Percentiles rank a stretch among this genome's conserved stretches.
Conservation (phyloP, 2,797 vertebrate genomes). For the Pseudochirops corinnae region DNA sequence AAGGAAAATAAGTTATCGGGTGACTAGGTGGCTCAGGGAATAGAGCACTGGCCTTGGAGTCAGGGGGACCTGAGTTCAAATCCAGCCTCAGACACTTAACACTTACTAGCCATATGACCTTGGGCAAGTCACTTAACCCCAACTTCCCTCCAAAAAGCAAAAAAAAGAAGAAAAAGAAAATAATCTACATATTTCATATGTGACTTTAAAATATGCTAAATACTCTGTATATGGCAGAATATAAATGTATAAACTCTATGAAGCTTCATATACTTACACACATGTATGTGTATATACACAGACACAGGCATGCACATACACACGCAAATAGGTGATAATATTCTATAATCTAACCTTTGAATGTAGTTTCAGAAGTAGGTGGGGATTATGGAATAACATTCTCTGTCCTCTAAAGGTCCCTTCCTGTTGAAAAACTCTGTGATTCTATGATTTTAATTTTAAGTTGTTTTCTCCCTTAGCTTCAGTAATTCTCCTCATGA, state of each 20-base stretch:
- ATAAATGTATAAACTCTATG: not conserved
- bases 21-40: too few relatives aligned
- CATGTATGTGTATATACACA: not conserved
- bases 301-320: not conserved
- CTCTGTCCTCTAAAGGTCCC: not conserved
- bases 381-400: not conserved
- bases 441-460: conserved; percentile 49
- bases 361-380: not conserved
- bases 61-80: too few relatives aligned
- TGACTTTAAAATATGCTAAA: not conserved
- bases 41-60: too few relatives aligned
- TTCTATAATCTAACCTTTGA: not conserved
- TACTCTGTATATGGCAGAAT: not conserved
- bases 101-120: too few relatives aligned
- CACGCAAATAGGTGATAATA: not conserved
- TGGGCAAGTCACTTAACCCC: too few relatives aligned
- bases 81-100: too few relatives aligned
- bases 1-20: not conserved
- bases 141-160: too few relatives aligned
- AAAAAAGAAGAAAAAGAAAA: too few relatives aligned
- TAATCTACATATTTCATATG: not conserved
- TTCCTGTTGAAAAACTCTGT: conserved; percentile 44
- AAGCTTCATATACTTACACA: not conserved
- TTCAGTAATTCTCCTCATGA: conserved; percentile 66
- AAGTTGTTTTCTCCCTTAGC: conserved; percentile 66